These are phyloP conservation scores for Drosophila asahinai DNA, from an alignment of 1,140 invertebrate species.

Conservation along the genomic window DNA sequence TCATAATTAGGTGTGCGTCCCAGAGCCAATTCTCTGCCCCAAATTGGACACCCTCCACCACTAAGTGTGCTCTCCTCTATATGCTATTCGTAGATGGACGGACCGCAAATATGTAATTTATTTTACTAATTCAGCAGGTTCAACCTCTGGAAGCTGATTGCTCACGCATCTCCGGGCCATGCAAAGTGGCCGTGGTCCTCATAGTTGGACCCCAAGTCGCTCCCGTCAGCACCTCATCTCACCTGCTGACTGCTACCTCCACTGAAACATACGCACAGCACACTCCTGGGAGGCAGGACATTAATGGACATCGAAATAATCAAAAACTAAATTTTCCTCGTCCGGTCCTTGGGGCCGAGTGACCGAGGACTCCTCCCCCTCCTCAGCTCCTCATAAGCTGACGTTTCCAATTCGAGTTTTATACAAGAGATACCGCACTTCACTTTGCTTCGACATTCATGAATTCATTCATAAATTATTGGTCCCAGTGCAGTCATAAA, in stretches of 20 bases:
- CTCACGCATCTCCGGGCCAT: constrained; percentile 38
- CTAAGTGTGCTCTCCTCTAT: background rate
- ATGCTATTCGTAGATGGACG: constrained; percentile 7
- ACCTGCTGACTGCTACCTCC: constrained; percentile 11
- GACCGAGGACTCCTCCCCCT: constrained; percentile 17
- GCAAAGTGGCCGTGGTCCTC: constrained; percentile 46
- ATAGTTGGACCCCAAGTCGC: background rate
- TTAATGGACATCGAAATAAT: constrained; percentile 82
- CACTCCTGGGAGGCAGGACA: constrained; percentile 66
- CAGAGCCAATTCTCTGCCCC: constrained; percentile 24
- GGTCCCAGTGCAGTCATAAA: constrained; percentile 80
- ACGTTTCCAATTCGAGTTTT: constrained; percentile 64
- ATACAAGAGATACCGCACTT: constrained; percentile 37
- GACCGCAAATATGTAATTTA: constrained; percentile 71
- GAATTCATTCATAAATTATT: constrained; percentile 83
- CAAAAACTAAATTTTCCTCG: constrained; percentile 76
- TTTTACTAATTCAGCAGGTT: constrained; percentile 79
- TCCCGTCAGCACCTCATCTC: constrained; percentile 32
- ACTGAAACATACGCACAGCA: constrained; percentile 24
- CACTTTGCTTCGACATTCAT: constrained; percentile 74
- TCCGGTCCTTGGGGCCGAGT: constrained; percentile 57
- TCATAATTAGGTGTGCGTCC: constrained; percentile 71
- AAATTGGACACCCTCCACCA: background rate
- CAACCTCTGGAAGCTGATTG: constrained; percentile 70
- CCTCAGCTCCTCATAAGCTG: constrained; percentile 49